Base-by-base conservation (phyloP, 2,113 vertebrate species). In the Crypturellus undulatus region DNA sequence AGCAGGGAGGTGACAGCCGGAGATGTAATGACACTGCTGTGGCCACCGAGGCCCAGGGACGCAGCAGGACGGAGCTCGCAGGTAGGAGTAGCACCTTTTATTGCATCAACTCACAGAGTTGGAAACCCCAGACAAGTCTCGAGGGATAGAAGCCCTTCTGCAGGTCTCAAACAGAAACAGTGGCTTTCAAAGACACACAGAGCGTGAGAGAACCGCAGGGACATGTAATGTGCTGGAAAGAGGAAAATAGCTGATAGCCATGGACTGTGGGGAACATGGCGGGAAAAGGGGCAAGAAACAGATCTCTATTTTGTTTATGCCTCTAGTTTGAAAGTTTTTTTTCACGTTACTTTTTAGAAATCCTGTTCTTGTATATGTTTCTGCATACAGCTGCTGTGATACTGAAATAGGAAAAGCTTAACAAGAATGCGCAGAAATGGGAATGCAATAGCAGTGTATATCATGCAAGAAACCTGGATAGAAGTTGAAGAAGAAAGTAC, bases 141-240 rank as follows among this genome's bases (percentile, higher is more conserved):
- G 81, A 89, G 84, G 58, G 43, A 79, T 40, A 78, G 24, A 93
- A 63, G 16, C 45, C 43, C 72, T 90, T 88, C 72, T 89, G 86
- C 77, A 84, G 64, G 80, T 78, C 64, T 92, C 79, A 84, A 91
- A 81, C 1, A 93, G 64, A 92, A 93, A 84, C 40, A 91, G 75
- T 58, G 87, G 30, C 78, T 92, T 94, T 71, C 62, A 40, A 72
- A 84, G 32, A 45, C 70, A 84, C 84, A 89, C 30, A 64, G 14
- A 42, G 81, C 42, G 18, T 19, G 65, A 78, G 32, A 84, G 71
- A 84, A n/a, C 49, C 58, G 78, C 30, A 40, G 8, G 52, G 62
- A 49, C 67, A 71, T 42, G 13, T 88, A 83, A 64, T 1, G 3
- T 45, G 67, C 18, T 21, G 63, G 34, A 89, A 83, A 59, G 17